Conservation (phyloP, 2,888 invertebrate species). For the Aleiodes leptofemur region DNA sequence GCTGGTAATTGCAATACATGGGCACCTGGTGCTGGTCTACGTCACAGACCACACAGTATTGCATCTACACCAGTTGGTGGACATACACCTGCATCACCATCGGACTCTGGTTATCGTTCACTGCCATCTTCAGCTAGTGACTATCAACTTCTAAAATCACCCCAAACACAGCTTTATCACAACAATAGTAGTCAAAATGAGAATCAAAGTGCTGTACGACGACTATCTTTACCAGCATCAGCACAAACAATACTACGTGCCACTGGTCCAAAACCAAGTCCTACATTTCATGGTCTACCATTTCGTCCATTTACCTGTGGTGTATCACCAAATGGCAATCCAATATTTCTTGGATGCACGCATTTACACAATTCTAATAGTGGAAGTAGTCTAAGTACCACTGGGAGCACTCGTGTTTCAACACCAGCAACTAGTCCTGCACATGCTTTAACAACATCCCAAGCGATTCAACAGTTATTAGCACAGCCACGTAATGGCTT, state of each 20-base stretch:
- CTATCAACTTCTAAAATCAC: slow-evolving; percentile 79
- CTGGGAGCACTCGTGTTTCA: slow-evolving; percentile 64
- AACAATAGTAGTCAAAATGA: slow-evolving; percentile 72
- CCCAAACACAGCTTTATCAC: slow-evolving; percentile 59
- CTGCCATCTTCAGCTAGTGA: slow-evolving; percentile 81
- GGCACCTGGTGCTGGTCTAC: slow-evolving; percentile 65
- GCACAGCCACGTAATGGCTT: slow-evolving; percentile 85
- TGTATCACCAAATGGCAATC: slow-evolving; percentile 74
- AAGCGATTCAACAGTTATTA: slow-evolving; percentile 82
- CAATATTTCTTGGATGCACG: slow-evolving; percentile 75
- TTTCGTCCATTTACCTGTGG: slow-evolving; percentile 75
- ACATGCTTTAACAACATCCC: slow-evolving; percentile 78
- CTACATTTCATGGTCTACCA: slow-evolving; percentile 80
- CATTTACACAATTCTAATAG: slow-evolving; percentile 73
- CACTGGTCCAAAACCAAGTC: slow-evolving; percentile 78
- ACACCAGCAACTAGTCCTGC: slow-evolving; percentile 71
- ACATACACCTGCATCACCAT: slow-evolving; percentile 72
- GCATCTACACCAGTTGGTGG: slow-evolving; percentile 67
- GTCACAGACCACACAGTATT: slow-evolving; percentile 72
- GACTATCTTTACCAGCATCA: slow-evolving; percentile 77
- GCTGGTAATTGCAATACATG: slow-evolving; percentile 69
- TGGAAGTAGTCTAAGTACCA: slow-evolving; percentile 53
- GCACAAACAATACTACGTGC: slow-evolving; percentile 76
- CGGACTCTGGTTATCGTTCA: slow-evolving; percentile 77
- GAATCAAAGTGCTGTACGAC: slow-evolving; percentile 77